Evolutionary conservation across 2,113 vertebrate genomes (phyloP).

Genomic region (Pelodiscus sinensis): DNA sequence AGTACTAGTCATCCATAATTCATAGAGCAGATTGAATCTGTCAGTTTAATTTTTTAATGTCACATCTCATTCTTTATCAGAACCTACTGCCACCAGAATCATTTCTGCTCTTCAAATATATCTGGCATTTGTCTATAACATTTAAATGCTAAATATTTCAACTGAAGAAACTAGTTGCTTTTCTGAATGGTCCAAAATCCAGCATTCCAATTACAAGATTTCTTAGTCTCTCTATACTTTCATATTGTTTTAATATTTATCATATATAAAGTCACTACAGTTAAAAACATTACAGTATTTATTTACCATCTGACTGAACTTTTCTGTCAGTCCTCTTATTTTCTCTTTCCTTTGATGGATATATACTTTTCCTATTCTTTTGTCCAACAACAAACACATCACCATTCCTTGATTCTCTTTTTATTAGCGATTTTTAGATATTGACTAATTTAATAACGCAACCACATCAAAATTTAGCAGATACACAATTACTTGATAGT

Average conservation of each 20-base stretch:
- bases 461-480: too few species aligned
- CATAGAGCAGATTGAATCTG: constrained; percentile 19
- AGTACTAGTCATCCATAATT: neutral
- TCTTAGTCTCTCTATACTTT: neutral
- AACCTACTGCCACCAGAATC: constrained; percentile 20
- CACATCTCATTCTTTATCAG: neutral
- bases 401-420: neutral
- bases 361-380: neutral
- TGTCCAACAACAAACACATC: neutral
- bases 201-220: neutral
- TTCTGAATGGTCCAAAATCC: neutral
- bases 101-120: constrained; percentile 44
- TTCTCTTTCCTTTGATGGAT: neutral
- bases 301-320: neutral
- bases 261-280: constrained; percentile 1
- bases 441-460: too few species aligned
- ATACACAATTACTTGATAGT: too few species aligned
- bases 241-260: constrained; percentile 13
- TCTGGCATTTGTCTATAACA: constrained; percentile 23
- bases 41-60: neutral
- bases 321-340: neutral
- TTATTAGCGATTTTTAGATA: too few species aligned
- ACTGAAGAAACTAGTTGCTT: constrained; percentile 14
- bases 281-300: neutral
- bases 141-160: constrained; percentile 27